phyloP scores from a whole-genome alignment of 2,113 vertebrate genomes.

The Cinclus mexicanus region DNA sequence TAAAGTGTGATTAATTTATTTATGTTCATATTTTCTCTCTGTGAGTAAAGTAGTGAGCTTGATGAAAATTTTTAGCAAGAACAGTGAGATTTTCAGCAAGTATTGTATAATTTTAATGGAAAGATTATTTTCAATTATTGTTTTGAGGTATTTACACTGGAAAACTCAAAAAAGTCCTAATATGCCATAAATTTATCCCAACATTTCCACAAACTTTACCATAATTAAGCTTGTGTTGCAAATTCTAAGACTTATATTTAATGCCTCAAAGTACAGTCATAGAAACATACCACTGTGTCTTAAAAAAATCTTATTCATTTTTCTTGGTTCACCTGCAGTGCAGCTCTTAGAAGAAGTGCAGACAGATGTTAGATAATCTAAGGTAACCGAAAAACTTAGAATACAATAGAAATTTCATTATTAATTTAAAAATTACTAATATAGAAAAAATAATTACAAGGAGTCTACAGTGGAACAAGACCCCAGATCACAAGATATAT shows the following conservation, averaged over 20 bases:
- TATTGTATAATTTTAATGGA: not conserved
- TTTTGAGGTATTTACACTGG: not conserved
- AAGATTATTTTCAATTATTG: not conserved
- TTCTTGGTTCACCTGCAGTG: not conserved
- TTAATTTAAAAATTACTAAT: not conserved
- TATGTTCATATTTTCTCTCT: not conserved
- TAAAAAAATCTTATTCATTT: not conserved
- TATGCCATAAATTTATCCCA: not conserved
- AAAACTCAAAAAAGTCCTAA: not conserved
- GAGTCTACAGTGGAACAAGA: not conserved
- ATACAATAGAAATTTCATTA: not conserved
- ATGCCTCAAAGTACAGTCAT: not conserved
- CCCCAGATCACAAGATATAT: not conserved
- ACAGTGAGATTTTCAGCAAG: not conserved
- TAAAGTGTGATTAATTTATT: not conserved
- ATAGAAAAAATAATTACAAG: not conserved
- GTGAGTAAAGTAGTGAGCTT: not conserved
- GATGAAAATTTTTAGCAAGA: not conserved
- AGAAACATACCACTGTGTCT: not conserved
- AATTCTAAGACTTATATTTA: not conserved
- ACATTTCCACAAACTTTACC: not conserved
- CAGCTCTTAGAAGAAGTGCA: not conserved
- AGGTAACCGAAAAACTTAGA: not conserved
- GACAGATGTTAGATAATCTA: not conserved
- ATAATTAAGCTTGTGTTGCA: not conserved